Percentiles rank a stretch among this genome's conserved stretches.
phyloP scores from a whole-genome alignment of 2,113 vertebrate species.

The Oceanites oceanicus region DNA sequence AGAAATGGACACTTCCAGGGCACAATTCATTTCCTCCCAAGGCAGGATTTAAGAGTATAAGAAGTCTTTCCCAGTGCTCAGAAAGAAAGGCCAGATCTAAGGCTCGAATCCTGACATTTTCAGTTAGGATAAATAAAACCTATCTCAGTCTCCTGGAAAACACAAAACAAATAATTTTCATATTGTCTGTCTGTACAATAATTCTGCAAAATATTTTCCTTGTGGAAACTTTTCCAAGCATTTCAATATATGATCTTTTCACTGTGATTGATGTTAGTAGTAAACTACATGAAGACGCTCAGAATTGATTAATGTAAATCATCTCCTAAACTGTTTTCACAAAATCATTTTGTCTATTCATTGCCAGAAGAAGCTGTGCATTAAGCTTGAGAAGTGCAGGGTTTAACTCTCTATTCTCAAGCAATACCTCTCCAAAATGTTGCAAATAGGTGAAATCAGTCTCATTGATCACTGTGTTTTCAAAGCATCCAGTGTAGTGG shows the following conservation, averaged over 20 bases:
- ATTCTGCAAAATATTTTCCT: not conserved
- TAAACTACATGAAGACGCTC: not conserved
- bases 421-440: not conserved
- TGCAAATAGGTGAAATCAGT: not conserved
- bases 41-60: not conserved
- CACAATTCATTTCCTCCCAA: not conserved
- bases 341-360: not conserved
- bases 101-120: not conserved
- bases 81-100: not conserved
- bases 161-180: not conserved
- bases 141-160: not conserved
- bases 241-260: not conserved
- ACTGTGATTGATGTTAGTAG: not conserved
- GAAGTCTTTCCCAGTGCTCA: not conserved
- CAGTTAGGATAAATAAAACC: not conserved
- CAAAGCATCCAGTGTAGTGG: not conserved
- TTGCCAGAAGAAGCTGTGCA: not conserved
- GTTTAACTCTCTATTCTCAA: not conserved
- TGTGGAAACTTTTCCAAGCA: not conserved
- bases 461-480: not conserved
- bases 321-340: not conserved
- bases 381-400: not conserved
- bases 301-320: slow-evolving; percentile 7
- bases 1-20: not conserved
- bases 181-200: not conserved